These are phyloP conservation scores for Peribatodes rhomboidaria DNA, from an alignment of 2,888 invertebrate genomes.

Conservation along the genomic window DNA sequence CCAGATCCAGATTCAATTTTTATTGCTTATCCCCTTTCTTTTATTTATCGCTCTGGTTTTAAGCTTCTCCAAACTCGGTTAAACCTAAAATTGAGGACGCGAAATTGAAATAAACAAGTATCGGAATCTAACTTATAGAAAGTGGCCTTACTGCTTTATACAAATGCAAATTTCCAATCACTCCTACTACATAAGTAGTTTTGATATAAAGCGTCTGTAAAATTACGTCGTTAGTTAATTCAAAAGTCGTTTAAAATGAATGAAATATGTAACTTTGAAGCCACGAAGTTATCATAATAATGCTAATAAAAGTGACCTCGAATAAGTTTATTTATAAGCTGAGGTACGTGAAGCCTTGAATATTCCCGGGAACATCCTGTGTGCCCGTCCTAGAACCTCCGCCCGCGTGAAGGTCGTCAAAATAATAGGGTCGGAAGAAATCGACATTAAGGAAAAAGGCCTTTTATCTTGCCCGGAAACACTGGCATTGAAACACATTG, in stretches of 20 bases:
- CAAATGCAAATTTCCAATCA: neutral
- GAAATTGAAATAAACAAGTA: conserved; percentile 17
- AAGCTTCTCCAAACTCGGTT: conserved; percentile 8
- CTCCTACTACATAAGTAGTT: neutral
- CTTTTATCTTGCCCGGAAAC: conserved; percentile 35
- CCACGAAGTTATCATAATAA: neutral
- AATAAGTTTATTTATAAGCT: conserved; percentile 9
- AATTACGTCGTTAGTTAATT: neutral
- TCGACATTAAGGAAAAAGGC: conserved; percentile 44
- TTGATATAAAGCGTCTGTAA: neutral
- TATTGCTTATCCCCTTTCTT: conserved; percentile 13
- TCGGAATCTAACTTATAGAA: conserved; percentile 15
- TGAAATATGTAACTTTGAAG: neutral
- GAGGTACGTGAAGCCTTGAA: conserved; percentile 50
- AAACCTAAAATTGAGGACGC: conserved; percentile 1
- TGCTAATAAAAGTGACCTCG: conserved; percentile 13
- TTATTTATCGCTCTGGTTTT: conserved; percentile 22
- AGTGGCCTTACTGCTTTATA: conserved; percentile 18
- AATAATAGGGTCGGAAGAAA: conserved; percentile 46
- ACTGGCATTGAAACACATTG: conserved; percentile 32
- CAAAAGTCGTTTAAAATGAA: neutral
- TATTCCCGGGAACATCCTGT: conserved; percentile 50
- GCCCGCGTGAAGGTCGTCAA: conserved; percentile 44
- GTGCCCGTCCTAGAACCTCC: conserved; percentile 51
- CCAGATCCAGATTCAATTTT: conserved; percentile 20